Base-by-base conservation (phyloP, 2,888 invertebrate species). In the Drosophila neotestacea region DNA sequence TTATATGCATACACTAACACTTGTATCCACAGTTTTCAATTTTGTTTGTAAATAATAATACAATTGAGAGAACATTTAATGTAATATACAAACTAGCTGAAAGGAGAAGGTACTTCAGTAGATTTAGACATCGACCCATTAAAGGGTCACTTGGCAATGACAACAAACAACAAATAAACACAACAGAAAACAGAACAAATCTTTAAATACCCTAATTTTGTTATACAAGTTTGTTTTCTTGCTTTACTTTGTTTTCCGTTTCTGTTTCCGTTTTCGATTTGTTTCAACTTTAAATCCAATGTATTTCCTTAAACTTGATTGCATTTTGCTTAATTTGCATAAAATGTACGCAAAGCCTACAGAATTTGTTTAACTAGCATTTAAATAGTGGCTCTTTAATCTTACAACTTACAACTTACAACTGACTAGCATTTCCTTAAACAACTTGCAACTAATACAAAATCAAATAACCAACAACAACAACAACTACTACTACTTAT, bases 251-350 rank as follows among this genome's bases (percentile, higher is more conserved):
- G 11, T 2, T 38, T 28, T 28, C 13, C 2, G n/a, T n/a, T 51
- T 38, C 5, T 2, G 3, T 51, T 51, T n/a, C 11, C 34, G 5
- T n/a, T 3, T 41, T 32, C 0, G 30, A n/a, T 44, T 55, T 11
- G 6, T 22, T 9, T 55, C 27, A 28, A 5, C 27, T 36, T 36
- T 13, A 4, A 6, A 16, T 16, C 13, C 9, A 27, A 44, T 6
- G 34, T 56, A 44, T 13, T 56, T 56, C 36, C 44, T 44, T 44
- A 10, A 13, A 36, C 32, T 79, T 74, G 51, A 71, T 84, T 86
- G 87, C 87, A 87, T 87, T 85, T 86, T 87, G 82, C 68, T 58
- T 85, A 69, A 78, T 84, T 86, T 84, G 83, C 86, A 81, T 86
- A 77, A 70, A 56, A 50, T 63, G 69, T 77, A 86, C 69, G 84